Evolutionary conservation across 2,888 invertebrate genomes (phyloP).

Genomic region (Mythimna ferrago): DNA sequence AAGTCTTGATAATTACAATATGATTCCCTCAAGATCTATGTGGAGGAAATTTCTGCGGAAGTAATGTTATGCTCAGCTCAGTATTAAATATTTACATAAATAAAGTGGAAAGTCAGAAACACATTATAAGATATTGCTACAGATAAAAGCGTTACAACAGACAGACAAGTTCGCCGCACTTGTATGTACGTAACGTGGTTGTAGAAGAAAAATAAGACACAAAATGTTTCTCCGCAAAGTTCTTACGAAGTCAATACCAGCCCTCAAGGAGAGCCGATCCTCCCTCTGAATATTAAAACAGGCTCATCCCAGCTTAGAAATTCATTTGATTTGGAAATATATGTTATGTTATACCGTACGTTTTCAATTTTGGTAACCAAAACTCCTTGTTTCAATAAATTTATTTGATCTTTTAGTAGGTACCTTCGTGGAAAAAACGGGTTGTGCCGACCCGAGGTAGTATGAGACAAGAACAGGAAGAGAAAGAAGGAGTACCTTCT

Average conservation of each 20-base stretch:
- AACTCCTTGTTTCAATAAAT: neutral
- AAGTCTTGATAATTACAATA: neutral
- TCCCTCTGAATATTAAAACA: constrained; percentile 50
- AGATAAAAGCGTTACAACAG: neutral
- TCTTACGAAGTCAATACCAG: constrained; percentile 30
- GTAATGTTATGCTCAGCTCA: too few relatives aligned
- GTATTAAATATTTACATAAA: neutral
- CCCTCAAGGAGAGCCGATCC: constrained; percentile 25
- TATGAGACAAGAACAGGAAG: too few relatives aligned
- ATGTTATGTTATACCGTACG: neutral
- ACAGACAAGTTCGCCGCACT: neutral
- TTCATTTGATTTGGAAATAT: constrained; percentile 15
- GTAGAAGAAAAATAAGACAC: neutral
- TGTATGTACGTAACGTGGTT: neutral
- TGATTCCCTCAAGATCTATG: constrained; percentile 1
- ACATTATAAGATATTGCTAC: neutral
- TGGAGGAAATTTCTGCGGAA: neutral
- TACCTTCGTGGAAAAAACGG: too few relatives aligned
- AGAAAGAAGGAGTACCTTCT: too few relatives aligned
- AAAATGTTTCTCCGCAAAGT: constrained; percentile 19
- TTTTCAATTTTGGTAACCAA: neutral
- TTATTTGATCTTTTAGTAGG: neutral
- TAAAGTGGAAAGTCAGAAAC: neutral
- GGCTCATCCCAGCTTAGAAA: constrained; percentile 10
- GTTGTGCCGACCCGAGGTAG: too few relatives aligned